A percentile compares a stretch with the other conserved stretches of the same genome.
These are phyloP conservation scores for Lytechinus variegatus DNA, from an alignment of 35 echinoderm and acorn worm species.

Conservation along the genomic window DNA sequence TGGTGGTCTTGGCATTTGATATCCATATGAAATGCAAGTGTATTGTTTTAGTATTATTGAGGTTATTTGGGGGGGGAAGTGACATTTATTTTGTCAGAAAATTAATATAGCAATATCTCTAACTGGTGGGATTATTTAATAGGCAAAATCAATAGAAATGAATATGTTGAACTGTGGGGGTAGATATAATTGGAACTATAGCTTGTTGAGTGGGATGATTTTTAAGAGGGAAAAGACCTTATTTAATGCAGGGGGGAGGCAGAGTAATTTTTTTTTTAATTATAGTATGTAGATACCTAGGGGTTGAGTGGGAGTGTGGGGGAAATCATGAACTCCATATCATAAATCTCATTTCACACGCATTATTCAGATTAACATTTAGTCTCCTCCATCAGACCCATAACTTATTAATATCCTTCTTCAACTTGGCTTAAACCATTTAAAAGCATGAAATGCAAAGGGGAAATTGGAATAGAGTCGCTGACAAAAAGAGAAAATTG, in stretches of 20 bases:
- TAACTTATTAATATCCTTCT: background rate
- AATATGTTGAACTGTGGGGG: too few species aligned
- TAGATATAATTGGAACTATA: too few species aligned
- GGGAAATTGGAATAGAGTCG: background rate
- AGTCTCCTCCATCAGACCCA: background rate
- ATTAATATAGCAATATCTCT: too few species aligned
- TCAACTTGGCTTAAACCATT: background rate
- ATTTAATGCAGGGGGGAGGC: background rate
- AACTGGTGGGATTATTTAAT: too few species aligned
- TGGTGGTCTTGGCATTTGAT: too few species aligned
- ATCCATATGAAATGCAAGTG: too few species aligned
- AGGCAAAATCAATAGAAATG: too few species aligned
- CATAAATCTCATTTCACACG: background rate
- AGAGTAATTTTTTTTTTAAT: background rate
- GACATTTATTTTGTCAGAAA: too few species aligned
- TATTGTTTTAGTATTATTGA: too few species aligned
- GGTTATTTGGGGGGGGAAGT: too few species aligned
- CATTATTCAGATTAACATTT: background rate
- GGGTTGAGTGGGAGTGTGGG: background rate
- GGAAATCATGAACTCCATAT: background rate
- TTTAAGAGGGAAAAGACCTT: too few species aligned
- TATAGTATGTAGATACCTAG: background rate
- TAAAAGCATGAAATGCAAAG: background rate
- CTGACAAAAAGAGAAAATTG: background rate
- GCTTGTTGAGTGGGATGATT: too few species aligned